Evolutionary conservation across 2,888 invertebrate species (phyloP), one percentile per base, ranked within the genome.

Genomic region (Chaitophorus viminalis): DNA sequence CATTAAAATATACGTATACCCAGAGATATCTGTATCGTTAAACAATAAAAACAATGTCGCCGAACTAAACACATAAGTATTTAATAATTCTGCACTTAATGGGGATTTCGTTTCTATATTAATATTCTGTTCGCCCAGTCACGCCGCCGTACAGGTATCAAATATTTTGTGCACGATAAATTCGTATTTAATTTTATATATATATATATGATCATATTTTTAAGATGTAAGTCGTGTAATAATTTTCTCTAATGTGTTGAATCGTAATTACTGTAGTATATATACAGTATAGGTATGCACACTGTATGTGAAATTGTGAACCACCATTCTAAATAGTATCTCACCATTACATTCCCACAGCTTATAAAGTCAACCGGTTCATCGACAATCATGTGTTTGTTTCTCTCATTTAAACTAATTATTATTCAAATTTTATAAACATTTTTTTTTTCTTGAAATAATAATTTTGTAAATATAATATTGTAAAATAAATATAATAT

Each of bases 251-350:
- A 82, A 21, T 54, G 54, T 21, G 0, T 52, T 31, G 21, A 52
- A 17, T 36, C 21, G 29, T 75, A 83, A 75, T 83, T 83, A 83
- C n/a, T 36, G 4, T 29, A 82, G 18, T 33, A 36, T 21, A 6
- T 11, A n/a, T 21, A 18, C n/a, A n/a, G n/a, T 70, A 33, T 82
- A 31, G 17, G 11, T 33, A 31, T 82, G 6, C 6, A 39, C 6
- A 39, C 11, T n/a, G n/a, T n/a, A n/a, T n/a, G n/a, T n/a, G n/a
- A n/a, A n/a, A 39, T 0, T 39, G 82, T 83, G 82, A 75, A 83
- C 54, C 17, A 3, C 3, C 39, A 31, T 70, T 46, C 5, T 52
- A 52, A 5, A 70, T 29, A 39, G 54, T 3, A n/a, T 65, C n/a
- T 29, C 68, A 36, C 29, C 60, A 60, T 60, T 25, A 14, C 52